Percentiles rank a stretch among this genome's conserved stretches.
Evolutionary conservation across 2,113 vertebrate genomes (phyloP).

Genomic region (Xiphophorus couchianus): DNA sequence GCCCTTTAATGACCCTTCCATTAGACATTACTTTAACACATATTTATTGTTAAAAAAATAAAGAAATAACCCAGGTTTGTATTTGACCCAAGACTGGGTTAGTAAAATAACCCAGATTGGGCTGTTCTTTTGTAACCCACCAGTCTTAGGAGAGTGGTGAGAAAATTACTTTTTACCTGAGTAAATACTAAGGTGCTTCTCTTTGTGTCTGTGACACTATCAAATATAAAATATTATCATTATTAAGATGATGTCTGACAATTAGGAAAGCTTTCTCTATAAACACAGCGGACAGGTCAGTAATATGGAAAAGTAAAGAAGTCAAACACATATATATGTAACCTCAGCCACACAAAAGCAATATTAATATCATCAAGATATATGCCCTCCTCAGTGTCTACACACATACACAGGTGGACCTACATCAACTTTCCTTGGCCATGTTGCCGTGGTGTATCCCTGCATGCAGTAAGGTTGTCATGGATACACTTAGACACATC

Average conservation of each 20-base stretch:
- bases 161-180: constrained; percentile 40
- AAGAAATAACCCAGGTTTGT: neutral
- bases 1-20: neutral
- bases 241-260: constrained; percentile 24
- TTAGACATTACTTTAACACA: neutral
- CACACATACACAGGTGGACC: constrained; percentile 26
- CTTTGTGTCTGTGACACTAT: constrained; percentile 33
- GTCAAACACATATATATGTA: constrained; percentile 18
- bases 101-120: too few relatives aligned
- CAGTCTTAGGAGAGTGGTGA: neutral
- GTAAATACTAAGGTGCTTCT: constrained; percentile 29
- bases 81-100: too few relatives aligned
- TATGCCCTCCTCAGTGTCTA: constrained; percentile 51
- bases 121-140: neutral
- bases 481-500: constrained; percentile 84
- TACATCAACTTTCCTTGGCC: constrained; percentile 55
- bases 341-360: constrained; percentile 43
- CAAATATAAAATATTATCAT: constrained; percentile 17
- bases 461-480: constrained; percentile 83
- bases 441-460: constrained; percentile 72
- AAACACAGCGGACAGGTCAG: constrained; percentile 9
- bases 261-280: constrained; percentile 9
- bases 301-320: constrained; percentile 1
- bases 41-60: neutral
- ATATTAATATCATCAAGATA: constrained; percentile 66